Conservation (phyloP, 2,113 vertebrate genomes). For the Oceanites oceanicus region DNA sequence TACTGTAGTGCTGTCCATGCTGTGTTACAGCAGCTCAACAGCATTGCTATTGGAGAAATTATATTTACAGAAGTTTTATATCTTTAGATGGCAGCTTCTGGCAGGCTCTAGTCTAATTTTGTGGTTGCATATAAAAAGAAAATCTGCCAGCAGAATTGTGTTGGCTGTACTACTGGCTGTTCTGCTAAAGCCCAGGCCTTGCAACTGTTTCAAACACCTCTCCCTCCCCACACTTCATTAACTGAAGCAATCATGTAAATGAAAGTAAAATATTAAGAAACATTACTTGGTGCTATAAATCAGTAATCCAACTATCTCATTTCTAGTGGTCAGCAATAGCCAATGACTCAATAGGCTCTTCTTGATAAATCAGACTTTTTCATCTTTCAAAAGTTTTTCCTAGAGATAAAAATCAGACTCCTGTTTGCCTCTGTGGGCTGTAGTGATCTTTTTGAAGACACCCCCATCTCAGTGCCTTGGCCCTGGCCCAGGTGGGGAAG, state of each 20-base stretch:
- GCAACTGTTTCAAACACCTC: neutral
- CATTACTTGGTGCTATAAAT: neutral
- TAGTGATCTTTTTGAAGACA: neutral
- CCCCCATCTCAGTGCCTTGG: neutral
- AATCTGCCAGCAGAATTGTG: neutral
- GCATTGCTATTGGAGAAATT: neutral
- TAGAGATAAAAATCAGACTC: neutral
- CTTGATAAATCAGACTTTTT: neutral
- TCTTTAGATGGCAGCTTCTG: slow-evolving; percentile 8
- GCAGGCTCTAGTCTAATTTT: slow-evolving; percentile 1
- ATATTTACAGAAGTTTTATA: neutral
- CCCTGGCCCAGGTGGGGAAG: neutral
- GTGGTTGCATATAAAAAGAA: neutral
- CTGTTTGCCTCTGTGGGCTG: neutral
- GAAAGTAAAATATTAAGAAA: neutral
- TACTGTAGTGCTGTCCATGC: neutral
- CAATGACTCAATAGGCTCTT: neutral
- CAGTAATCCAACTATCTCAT: neutral
- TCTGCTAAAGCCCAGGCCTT: neutral
- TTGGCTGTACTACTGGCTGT: neutral
- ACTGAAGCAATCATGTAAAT: neutral
- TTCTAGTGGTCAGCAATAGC: neutral
- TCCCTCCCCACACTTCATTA: neutral
- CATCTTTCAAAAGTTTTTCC: neutral
- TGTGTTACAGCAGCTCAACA: neutral